Conservation (phyloP, 2,888 invertebrate genomes). For the Rotaria socialis region DNA sequence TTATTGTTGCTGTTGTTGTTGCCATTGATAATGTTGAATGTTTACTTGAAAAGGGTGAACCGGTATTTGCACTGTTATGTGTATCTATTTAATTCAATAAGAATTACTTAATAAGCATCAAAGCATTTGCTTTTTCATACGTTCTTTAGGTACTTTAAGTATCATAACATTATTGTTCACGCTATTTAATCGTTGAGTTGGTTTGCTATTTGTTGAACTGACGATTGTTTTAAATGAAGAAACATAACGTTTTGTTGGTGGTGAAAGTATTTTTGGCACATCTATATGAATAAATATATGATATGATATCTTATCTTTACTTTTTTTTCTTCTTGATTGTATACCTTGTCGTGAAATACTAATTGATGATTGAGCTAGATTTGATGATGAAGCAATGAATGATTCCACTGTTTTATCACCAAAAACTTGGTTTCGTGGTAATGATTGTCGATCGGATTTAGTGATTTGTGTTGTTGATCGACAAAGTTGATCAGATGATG, state of each 20-base stretch:
- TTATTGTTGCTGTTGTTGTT: background rate
- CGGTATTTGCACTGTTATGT: background rate
- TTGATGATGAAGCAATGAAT: background rate
- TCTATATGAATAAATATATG: background rate
- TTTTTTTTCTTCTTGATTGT: background rate
- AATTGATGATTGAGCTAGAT: background rate
- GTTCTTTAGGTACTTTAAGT: constrained; percentile 29
- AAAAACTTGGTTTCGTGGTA: background rate
- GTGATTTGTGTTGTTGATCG: background rate
- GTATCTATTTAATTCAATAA: background rate
- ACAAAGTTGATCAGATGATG: background rate
- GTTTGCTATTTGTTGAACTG: background rate
- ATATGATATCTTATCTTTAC: background rate
- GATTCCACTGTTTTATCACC: background rate
- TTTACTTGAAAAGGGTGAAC: background rate
- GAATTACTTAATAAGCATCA: too few species aligned
- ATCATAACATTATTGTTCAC: constrained; percentile 1
- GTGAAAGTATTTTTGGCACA: background rate
- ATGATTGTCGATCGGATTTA: background rate
- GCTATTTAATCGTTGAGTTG: background rate
- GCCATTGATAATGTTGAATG: background rate
- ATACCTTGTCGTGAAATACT: background rate
- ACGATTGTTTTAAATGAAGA: constrained; percentile 26
- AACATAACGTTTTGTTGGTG: constrained; percentile 31
- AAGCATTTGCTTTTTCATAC: background rate